Evolutionary conservation across 2,797 vertebrate species (phyloP), one percentile per base, ranked within the genome.

Genomic region (Lepus oiostolus): DNA sequence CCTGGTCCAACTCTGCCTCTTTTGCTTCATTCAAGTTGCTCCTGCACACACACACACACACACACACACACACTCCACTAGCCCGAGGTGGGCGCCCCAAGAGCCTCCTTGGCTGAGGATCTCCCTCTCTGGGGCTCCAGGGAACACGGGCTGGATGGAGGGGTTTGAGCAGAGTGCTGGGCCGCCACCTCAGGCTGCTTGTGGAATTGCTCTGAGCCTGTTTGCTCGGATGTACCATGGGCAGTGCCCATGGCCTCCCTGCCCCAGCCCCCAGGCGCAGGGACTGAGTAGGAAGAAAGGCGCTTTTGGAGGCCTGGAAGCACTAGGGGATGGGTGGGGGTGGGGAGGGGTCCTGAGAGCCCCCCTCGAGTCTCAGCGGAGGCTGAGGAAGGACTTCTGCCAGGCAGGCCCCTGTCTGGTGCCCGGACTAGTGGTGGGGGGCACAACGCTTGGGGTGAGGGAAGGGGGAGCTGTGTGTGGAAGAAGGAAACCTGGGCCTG

Each of bases 301-400:
- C 96, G 97, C 97, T 35, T 97, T 97, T 87, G 97, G 97, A 96
- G 96, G 94, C 28, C 0, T 96, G 96, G 97, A 97, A 97, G 96
- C 97, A 97, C 97, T 97, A 88, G 93, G 95, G 94, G 86, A 87
- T 88, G 95, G 89, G 54, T 17, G 54, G 54, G 54, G 54, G 12
- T 13, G 6, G 19, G 79, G 77, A 91, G 93, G 95, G 95, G 93
- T 96, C 93, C 96, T 94, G 87, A 96, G 95, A 82, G 38, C 35
- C 82, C 96, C 95, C 81, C 88, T 83, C 92, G 60, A 65, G 38
- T 38, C 38, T 38, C 38, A 38, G 38, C 38, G 21, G 42, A 35
- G 75, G 68, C 58, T 79, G 84, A 84, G 93, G 60, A 82, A 42
- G 67, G 67, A 74, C 35, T 35, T 35, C 35, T 35, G 35, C 35